phyloP scores from a whole-genome alignment of 2,113 vertebrate genomes.

The Oreotragus oreotragus region DNA sequence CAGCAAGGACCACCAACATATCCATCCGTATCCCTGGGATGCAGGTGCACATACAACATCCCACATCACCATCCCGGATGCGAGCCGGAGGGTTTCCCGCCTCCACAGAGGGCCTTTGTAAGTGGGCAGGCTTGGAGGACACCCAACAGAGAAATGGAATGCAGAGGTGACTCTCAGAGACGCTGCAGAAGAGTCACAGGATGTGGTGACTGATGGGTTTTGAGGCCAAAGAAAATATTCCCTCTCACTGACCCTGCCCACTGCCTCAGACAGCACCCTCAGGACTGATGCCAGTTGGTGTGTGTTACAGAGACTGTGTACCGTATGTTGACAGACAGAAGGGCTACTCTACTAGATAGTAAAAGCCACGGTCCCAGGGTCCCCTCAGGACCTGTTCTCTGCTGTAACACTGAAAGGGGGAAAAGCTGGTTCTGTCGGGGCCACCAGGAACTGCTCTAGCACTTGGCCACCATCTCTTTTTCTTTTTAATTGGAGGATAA shows the following conservation, averaged over 20 bases:
- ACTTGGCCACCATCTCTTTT: not conserved
- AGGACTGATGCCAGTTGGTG: not conserved
- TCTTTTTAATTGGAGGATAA: not conserved
- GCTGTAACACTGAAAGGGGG: not conserved
- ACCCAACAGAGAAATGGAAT: not conserved
- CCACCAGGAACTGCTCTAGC: not conserved
- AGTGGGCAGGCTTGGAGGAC: not conserved
- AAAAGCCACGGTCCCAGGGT: not conserved
- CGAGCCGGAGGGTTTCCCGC: not conserved
- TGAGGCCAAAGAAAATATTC: not conserved
- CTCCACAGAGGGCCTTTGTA: not conserved
- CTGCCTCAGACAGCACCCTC: not conserved
- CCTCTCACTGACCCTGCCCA: not conserved
- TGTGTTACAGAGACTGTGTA: not conserved
- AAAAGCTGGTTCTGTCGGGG: not conserved
- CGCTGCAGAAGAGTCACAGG: not conserved
- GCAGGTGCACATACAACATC: not conserved
- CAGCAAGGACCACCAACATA: not conserved
- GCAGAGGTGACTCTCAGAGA: not conserved
- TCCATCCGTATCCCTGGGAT: not conserved
- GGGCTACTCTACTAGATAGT: rapidly evolving
- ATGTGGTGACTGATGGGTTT: not conserved
- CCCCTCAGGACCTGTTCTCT: not conserved
- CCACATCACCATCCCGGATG: not conserved
- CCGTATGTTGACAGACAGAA: not conserved